phyloP scores from a whole-genome alignment of 2,113 vertebrate genomes.

The Cynoglossus semilaevis region DNA sequence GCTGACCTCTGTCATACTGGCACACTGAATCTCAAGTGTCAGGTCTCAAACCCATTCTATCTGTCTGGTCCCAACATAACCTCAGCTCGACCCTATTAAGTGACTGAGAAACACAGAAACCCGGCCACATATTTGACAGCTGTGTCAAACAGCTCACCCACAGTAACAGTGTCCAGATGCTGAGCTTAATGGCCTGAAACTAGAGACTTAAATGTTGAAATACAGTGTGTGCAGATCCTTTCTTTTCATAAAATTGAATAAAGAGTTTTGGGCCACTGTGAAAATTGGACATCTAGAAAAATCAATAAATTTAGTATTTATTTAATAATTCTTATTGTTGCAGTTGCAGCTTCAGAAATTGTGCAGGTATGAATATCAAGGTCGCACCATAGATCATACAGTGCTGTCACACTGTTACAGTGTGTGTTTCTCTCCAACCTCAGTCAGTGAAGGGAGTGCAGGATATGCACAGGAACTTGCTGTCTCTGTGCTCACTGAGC shows the following conservation, averaged over 20 bases:
- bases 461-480: slow-evolving; percentile 46
- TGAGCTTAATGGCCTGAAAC: slow-evolving; percentile 10
- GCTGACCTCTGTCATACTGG: slow-evolving; percentile 7
- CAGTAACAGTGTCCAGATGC: slow-evolving; percentile 67
- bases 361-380: neutral
- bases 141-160: slow-evolving; percentile 64
- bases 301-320: too few species aligned
- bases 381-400: slow-evolving; percentile 74
- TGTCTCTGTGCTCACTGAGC: slow-evolving; percentile 59
- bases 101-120: slow-evolving; percentile 37
- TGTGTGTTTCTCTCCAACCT: slow-evolving; percentile 72
- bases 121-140: slow-evolving; percentile 49
- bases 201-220: slow-evolving; percentile 47
- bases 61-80: slow-evolving; percentile 25
- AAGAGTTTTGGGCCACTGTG: slow-evolving; percentile 1
- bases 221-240: slow-evolving; percentile 12
- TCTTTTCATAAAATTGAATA: slow-evolving; percentile 34
- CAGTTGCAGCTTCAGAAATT: slow-evolving; percentile 36
- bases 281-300: slow-evolving; percentile 32
- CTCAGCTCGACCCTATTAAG: slow-evolving; percentile 36
- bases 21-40: slow-evolving; percentile 5
- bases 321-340: neutral
- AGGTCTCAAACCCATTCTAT: slow-evolving; percentile 10
- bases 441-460: slow-evolving; percentile 67
- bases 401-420: slow-evolving; percentile 53